Percentiles rank a stretch among this genome's conserved stretches.
Evolutionary conservation across 2,888 invertebrate genomes (phyloP).

Genomic region (Ornithoptera priamus): DNA sequence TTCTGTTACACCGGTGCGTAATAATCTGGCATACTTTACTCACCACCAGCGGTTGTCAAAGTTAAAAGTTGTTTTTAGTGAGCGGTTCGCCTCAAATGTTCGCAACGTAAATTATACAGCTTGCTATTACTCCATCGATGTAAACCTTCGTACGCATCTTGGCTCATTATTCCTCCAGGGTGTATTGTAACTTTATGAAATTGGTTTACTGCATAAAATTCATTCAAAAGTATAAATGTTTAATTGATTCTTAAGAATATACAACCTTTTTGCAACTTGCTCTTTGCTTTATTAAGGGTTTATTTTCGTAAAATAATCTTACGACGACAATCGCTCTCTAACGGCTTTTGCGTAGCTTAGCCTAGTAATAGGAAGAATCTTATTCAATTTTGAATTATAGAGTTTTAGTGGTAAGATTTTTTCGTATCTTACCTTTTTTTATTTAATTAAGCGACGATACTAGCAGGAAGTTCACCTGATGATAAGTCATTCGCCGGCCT

Average conservation of each 20-base stretch:
- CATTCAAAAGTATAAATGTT: not conserved
- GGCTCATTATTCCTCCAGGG: not conserved
- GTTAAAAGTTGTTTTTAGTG: constrained; percentile 29
- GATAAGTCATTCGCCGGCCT: too few relatives aligned
- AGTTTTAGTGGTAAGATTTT: too few relatives aligned
- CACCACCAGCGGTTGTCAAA: constrained; percentile 20
- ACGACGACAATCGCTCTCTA: too few relatives aligned
- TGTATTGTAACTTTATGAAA: not conserved
- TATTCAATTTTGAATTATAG: too few relatives aligned
- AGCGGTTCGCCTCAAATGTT: constrained; percentile 9
- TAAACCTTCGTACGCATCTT: not conserved
- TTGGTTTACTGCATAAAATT: not conserved
- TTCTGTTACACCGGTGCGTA: constrained; percentile 37
- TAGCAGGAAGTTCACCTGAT: too few relatives aligned
- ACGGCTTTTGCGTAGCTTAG: too few relatives aligned
- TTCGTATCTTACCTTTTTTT: too few relatives aligned
- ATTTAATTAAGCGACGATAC: too few relatives aligned
- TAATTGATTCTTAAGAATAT: not conserved
- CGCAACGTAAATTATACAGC: constrained; percentile 11
- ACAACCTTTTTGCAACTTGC: too few relatives aligned
- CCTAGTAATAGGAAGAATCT: too few relatives aligned
- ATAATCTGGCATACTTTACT: constrained; percentile 29
- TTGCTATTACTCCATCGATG: constrained; percentile 19
- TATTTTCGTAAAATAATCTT: too few relatives aligned
- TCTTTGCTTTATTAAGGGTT: too few relatives aligned